Base-by-base conservation (phyloP, 1,140 invertebrate species). In the Lepidostoma basale region DNA sequence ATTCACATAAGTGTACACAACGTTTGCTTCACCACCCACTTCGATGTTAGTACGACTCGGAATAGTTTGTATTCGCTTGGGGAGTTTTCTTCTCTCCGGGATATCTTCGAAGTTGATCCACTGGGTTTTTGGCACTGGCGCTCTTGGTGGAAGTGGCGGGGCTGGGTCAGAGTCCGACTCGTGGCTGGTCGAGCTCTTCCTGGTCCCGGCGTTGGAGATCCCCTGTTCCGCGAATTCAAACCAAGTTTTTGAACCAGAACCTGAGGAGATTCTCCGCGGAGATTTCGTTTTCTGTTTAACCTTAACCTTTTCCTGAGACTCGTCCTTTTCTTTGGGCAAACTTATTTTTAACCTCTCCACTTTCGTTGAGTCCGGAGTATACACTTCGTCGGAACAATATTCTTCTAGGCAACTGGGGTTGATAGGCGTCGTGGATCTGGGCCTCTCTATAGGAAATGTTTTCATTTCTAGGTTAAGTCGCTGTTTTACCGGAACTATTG, bases 51-150 rank as follows among this genome's bases (percentile, higher is more conserved):
- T 74, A 56, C 78, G 65, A 70, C 79, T 79, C 3, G 91, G 91
- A 71, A 94, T 85, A 6, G 90, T 92, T 74, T 92, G 91, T 69
- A 93, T 93, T 62, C 90, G 83, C 78, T 91, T 92, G 9, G 92
- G 90, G 47, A 88, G 84, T 77, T 92, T 92, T 16, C 89, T 82
- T 69, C 87, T 86, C 77, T 94, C 92, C 0, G 92, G 92, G 56
- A 93, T 88, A 73, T 94, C 92, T 77, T 93, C 90, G 75, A 94
- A 93, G 75, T 93, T 92, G 25, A 95, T 90, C 92, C 92, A 95
- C 58, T 88, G 88, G 54, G 72, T 26, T 60, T 82, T 83, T 62
- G 80, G 75, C 68, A 72, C 80, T 71, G 77, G 76, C 44, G 79
- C 83, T 75, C 80, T 79, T 1, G 85, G 83, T 10, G 83, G 83